These are phyloP conservation scores for Chrysolophus pictus DNA, from an alignment of 2,797 vertebrate genomes.

Conservation along the genomic window DNA sequence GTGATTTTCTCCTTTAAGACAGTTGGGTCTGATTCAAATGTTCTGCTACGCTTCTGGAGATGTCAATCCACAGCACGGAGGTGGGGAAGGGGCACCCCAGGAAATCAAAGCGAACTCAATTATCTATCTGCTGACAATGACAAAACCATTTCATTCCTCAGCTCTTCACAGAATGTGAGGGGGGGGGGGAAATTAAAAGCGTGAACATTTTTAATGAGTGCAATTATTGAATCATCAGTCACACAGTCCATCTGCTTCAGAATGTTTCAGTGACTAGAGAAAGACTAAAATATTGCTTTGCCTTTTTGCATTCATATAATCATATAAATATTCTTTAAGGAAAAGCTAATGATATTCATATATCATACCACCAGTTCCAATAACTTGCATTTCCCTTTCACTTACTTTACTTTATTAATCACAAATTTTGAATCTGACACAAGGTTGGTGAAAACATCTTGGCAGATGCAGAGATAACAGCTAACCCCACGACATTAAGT, in stretches of 20 bases:
- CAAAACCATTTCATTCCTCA: constrained; percentile 77
- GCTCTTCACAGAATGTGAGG: constrained; percentile 73
- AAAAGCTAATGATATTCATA: constrained; percentile 71
- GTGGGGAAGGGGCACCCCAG: constrained; percentile 63
- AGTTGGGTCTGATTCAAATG: constrained; percentile 46
- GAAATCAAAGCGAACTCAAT: constrained; percentile 80
- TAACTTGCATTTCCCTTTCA: constrained; percentile 51
- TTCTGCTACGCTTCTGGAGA: constrained; percentile 55
- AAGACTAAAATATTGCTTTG: constrained; percentile 72
- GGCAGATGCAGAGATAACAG: constrained; percentile 33
- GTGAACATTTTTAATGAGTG: constrained; percentile 83
- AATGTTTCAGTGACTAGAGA: constrained; percentile 69
- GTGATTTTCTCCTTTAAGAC: constrained; percentile 51
- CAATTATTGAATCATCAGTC: constrained; percentile 83
- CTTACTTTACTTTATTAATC: constrained; percentile 65
- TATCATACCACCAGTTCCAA: constrained; percentile 58
- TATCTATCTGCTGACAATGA: constrained; percentile 80
- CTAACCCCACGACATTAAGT: constrained; percentile 37
- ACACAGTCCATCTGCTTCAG: constrained; percentile 80
- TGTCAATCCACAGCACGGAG: constrained; percentile 63
- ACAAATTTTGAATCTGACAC: constrained; percentile 64
- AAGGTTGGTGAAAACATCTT: constrained; percentile 52
- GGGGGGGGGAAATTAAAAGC: constrained; percentile 75
- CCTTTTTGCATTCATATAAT: constrained; percentile 73
- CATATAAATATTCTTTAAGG: constrained; percentile 72